A percentile compares a stretch with the other conserved stretches of the same genome.
Evolutionary conservation across 1,140 invertebrate genomes (phyloP).

Genomic region (Cydia strobilella): DNA sequence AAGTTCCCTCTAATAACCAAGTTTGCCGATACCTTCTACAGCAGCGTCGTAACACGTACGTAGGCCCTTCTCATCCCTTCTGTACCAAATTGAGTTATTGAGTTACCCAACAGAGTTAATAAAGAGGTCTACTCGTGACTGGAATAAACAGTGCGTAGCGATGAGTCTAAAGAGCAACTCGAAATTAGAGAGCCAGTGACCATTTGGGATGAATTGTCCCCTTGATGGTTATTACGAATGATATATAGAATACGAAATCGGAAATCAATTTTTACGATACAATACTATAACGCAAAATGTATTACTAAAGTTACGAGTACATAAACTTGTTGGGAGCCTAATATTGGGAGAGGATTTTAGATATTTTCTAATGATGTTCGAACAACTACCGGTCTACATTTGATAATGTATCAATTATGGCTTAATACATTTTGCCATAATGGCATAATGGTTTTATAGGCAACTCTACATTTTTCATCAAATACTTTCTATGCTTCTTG

Average conservation of each 20-base stretch:
- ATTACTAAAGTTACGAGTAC: too few species aligned
- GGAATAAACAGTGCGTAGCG: slow-evolving; percentile 45
- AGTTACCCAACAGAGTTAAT: slow-evolving; percentile 73
- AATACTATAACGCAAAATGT: not conserved
- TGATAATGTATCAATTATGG: too few species aligned
- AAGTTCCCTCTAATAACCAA: slow-evolving; percentile 29
- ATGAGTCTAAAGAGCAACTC: slow-evolving; percentile 28
- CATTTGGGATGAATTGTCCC: slow-evolving; percentile 23
- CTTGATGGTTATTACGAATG: slow-evolving; percentile 28
- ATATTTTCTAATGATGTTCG: too few species aligned
- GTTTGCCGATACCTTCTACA: slow-evolving; percentile 28
- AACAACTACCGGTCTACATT: too few species aligned
- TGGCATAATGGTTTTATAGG: too few species aligned
- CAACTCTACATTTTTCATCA: too few species aligned
- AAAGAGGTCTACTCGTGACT: slow-evolving; percentile 61
- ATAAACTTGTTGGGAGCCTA: too few species aligned
- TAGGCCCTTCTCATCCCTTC: slow-evolving; percentile 60
- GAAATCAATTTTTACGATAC: slow-evolving; percentile 19
- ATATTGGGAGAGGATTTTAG: too few species aligned
- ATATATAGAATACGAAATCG: slow-evolving; percentile 27
- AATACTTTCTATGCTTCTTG: not conserved
- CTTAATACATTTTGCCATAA: too few species aligned
- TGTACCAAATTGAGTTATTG: slow-evolving; percentile 69
- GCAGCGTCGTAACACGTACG: slow-evolving; percentile 57
- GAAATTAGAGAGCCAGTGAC: slow-evolving; percentile 25